Conservation (phyloP, 2,888 invertebrate species). For the Agrochola macilenta region DNA sequence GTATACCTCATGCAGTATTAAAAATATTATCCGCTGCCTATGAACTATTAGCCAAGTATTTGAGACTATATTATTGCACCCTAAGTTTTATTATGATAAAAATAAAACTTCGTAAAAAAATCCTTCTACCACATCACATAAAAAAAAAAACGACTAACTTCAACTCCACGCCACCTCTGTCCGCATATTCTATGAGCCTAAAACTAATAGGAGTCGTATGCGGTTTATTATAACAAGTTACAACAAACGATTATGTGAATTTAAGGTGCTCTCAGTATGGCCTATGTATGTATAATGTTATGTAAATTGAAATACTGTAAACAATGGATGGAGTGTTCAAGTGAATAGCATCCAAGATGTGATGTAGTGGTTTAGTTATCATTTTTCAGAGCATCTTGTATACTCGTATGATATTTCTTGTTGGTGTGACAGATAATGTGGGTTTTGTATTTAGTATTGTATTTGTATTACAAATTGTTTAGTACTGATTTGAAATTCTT, state of each 20-base stretch:
- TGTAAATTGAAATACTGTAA: conserved; percentile 47
- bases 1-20: neutral
- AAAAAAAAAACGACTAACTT: neutral
- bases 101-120: neutral
- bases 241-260: conserved; percentile 77
- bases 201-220: conserved; percentile 75
- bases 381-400: neutral
- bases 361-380: neutral
- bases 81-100: neutral
- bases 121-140: no score
- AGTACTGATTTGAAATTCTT: no score
- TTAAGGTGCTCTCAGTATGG: conserved; percentile 60
- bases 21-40: neutral
- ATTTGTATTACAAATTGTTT: no score
- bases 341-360: neutral
- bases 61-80: neutral
- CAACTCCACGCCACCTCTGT: conserved; percentile 54
- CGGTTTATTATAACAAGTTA: conserved; percentile 78
- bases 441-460: no score
- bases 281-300: conserved; percentile 26
- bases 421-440: neutral
- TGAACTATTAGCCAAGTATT: neutral
- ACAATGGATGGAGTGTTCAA: conserved; percentile 6
- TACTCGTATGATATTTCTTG: neutral
- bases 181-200: conserved; percentile 69